Evolutionary conservation across 2,113 vertebrate species (phyloP), one percentile per base, ranked within the genome.

Genomic region (Trogon surrucura): DNA sequence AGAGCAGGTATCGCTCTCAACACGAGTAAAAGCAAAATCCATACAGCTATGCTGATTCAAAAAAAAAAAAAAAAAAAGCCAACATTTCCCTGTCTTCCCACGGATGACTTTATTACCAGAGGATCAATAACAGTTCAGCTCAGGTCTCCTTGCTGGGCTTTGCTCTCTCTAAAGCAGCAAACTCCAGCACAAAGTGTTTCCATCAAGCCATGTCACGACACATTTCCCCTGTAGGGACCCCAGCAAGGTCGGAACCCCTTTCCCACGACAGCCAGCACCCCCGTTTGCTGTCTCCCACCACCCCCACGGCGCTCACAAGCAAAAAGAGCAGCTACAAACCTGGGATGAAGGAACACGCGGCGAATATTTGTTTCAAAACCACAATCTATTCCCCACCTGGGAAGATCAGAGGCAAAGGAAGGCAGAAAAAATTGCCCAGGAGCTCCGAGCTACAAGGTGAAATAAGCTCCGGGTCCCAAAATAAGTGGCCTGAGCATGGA

Each of bases 171-270:
- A 44, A 71, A 88, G 3, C 45, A 48, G 69, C 44, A 29, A 44
- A 44, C 32, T 21, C 23, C 4, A 6, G 34, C 66, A 34, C 3
- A 0, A 36, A 41, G 2, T 0, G 0, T 8, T 67, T 56, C 53
- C n/a, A 25, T 22, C 0, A 1, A 70, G 88, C 36, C 41, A 2
- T 8, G 13, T 48, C 2, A 0, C 30, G 80, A 54, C 26, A 6
- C 0, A 1, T 32, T 2, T 64, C 5, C 34, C 11, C 38, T 9
- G 11, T 30, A 56, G 48, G 21, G 48, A 36, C 6, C 4, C 41
- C 32, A 9, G 45, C 23, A 22, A 3, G 0, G 5, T 1, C 5
- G 47, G 11, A 7, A 30, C 5, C 2, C 0, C 62, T 14, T 21
- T 51, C 34, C n/a, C 8, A 2, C 0, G 0, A 16, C 5, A 38